Conservation (phyloP, 2,113 vertebrate genomes). For the Grammatotria lemairii region DNA sequence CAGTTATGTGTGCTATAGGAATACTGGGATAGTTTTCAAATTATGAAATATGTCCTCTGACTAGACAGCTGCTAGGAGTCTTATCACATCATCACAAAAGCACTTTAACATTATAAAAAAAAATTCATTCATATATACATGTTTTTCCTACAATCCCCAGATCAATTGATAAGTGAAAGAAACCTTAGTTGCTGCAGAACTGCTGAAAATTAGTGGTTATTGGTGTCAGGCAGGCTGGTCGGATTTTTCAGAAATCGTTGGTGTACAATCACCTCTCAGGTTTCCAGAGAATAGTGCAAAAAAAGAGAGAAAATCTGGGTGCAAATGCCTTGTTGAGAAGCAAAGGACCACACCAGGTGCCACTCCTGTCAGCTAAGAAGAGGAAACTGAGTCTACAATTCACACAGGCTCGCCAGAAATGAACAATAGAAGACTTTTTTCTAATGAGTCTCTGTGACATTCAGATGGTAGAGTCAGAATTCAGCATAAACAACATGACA, state of each 20-base stretch:
- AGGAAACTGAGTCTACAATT: not conserved
- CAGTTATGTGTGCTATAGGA: not conserved
- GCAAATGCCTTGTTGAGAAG: not conserved
- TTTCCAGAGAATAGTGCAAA: not conserved
- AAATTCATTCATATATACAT: not conserved
- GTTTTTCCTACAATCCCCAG: not conserved
- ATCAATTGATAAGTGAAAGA: rapidly evolving
- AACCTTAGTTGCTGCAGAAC: not conserved
- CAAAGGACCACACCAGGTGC: rapidly evolving
- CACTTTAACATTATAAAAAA: not conserved
- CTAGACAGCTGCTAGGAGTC: not conserved
- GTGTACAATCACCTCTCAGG: not conserved
- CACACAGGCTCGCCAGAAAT: not conserved
- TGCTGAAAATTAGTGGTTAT: not conserved
- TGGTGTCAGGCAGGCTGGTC: not conserved
- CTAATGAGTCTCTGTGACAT: not conserved
- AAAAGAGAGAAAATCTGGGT: not conserved
- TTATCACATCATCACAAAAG: not conserved
- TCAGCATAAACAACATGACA: rapidly evolving
- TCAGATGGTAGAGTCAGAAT: not conserved
- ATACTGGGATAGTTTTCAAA: not conserved
- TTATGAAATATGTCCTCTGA: not conserved
- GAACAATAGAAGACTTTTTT: not conserved
- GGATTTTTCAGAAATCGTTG: not conserved
- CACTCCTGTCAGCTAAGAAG: not conserved